phyloP scores from a whole-genome alignment of 2,797 vertebrate species.

The Phyllotis vaccarum region DNA sequence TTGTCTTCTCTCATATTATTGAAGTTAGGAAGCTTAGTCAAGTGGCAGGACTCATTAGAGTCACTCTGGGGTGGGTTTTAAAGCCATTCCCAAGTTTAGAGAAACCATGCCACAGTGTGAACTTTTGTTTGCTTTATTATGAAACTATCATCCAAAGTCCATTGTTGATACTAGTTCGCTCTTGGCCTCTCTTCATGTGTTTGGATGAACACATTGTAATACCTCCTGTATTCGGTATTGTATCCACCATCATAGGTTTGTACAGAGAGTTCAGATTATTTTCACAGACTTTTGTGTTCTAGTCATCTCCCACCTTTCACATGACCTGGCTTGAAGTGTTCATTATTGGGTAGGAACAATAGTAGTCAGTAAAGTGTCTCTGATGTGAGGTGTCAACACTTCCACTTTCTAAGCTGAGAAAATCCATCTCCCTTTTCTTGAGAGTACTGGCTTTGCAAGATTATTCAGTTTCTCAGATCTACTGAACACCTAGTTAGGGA shows the following conservation, averaged over 20 bases:
- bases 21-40: conserved; percentile 40
- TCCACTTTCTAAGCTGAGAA: conserved; percentile 8
- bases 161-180: not conserved
- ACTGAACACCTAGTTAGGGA: not conserved
- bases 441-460: conserved; percentile 25
- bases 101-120: not conserved
- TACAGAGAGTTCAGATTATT: not conserved
- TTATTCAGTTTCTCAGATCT: not conserved
- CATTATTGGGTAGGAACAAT: not conserved
- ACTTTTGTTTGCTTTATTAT: conserved; percentile 29
- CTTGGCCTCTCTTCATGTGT: not conserved
- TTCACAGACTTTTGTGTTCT: not conserved
- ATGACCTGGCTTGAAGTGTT: not conserved
- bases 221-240: not conserved
- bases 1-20: conserved; percentile 19
- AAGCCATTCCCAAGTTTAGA: conserved; percentile 39
- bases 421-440: conserved; percentile 28
- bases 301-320: not conserved
- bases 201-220: not conserved
- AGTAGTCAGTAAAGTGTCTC: conserved; percentile 14
- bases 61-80: conserved; percentile 34
- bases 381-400: conserved; percentile 39
- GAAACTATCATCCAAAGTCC: not conserved
- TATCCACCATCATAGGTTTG: not conserved
- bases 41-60: not conserved